Evolutionary conservation across 1,140 invertebrate genomes (phyloP), one percentile per base, ranked within the genome.

Genomic region (Diabrotica undecimpunctata): DNA sequence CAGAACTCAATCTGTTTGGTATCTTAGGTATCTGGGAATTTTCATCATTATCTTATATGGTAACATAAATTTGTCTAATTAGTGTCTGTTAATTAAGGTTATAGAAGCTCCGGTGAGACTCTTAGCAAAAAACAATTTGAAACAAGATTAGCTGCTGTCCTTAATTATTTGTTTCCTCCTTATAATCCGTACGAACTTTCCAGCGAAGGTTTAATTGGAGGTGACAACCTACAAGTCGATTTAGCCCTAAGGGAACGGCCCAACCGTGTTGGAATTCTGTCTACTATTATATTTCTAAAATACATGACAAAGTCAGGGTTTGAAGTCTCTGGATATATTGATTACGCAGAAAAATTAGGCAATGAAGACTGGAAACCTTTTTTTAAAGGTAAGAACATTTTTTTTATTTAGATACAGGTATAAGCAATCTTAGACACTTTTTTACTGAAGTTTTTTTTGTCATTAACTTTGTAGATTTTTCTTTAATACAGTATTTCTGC

Each of bases 261-360:
- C 0, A 92, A 91, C 70, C 67, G 76, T 50, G 64, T 78, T 46
- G 75, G 75, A n/a, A 73, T 79, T 36, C 51, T 78, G 36, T 71
- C 75, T 7, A 68, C 69, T 0, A 70, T 70, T 25, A 66, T 70
- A 13, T 70, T 70, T 41, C 37, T 70, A 35, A 67, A 65, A 54
- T 57, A 59, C 5, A 65, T 65, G 46, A 68, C 66, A 5, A 68
- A 66, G 37, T 36, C 46, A 5, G 86, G 87, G 39, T 86, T 87
- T 68, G 88, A 91, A 75, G 84, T 92, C 52, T 92, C 90, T 11
- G 90, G 86, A 5, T 93, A 91, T 70, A 88, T 94, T 5, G 91
- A 94, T 76, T 93, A 86, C 74, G 84, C 82, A 0, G 83, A 90
- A 67, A 82, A 90, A 53, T 79, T 94, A 10, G 80, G 83, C 54